Evolutionary conservation across 30 jellyfish, hydroid and myxozoan species (phyloP), one percentile per base, ranked within the genome.

Genomic region (Catostylus mosaicus): DNA sequence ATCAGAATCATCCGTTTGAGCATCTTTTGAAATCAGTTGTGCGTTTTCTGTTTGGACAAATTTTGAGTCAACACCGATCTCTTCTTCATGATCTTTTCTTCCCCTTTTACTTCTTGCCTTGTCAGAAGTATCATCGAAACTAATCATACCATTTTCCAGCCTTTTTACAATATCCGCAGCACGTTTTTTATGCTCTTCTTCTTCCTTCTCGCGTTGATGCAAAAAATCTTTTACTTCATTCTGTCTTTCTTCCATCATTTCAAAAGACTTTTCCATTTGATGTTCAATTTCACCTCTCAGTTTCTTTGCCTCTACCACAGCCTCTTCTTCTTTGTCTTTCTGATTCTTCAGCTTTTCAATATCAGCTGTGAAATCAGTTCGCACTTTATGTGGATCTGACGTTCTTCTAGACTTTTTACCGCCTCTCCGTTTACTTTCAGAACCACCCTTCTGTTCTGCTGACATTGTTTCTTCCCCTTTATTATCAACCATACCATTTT

Each of bases 191-290:
- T 77, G 90, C 60, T 86, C 86, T 38, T 77, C 90, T 38, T 86
- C 90, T 35, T 86, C 96, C 43, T 30, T 24, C 40, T 86, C 90
- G 32, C 96, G 60, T 69, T 57, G 40, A 27, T 52, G 86, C 22
- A 86, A 24, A 40, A 48, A 86, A 5, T 77, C 79, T 43, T 86
- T 86, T 1, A 86, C 87, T 24, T 70, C 84, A 67, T 57, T 75
- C 38, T 76, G 90, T 2, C 75, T 67, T 43, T 86, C 86, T 30
- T 86, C 90, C 20, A 86, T 86, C 87, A 76, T n/a, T 37, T 86
- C 96, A 67, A 86, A 86, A 4, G 96, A 86, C 51, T 33, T 47
- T 22, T 69, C 90, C 87, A 86, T 77, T 38, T 86, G 81, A 24
- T 77, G 71, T 26, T 77, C 96, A 24, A 86, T 86, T 86, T 77